Conservation (phyloP, 2,888 invertebrate genomes). For the Temnothorax unifasciatus region DNA sequence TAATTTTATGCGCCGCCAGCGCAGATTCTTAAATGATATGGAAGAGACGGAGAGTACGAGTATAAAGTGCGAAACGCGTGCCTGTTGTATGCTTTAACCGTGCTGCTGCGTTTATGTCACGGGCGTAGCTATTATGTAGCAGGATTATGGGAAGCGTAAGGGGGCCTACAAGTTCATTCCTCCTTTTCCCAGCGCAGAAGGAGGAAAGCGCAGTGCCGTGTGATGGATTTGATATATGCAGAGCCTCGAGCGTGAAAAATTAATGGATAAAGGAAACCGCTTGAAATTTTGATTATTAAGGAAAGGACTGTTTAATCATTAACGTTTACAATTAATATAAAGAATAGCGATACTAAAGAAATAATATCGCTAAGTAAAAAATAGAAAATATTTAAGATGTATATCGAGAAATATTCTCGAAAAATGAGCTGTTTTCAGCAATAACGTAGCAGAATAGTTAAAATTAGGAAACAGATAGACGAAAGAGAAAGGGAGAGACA, state of each 20-base stretch:
- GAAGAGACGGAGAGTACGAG: constrained; percentile 47
- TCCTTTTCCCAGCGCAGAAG: constrained; percentile 26
- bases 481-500: neutral
- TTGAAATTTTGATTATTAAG: constrained; percentile 20
- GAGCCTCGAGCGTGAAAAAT: constrained; percentile 42
- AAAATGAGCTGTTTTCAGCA: neutral
- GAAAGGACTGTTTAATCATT: neutral
- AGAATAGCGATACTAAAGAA: neutral
- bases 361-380: neutral
- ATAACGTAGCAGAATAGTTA: neutral
- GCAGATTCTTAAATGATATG: constrained; percentile 52
- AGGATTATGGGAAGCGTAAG: constrained; percentile 34
- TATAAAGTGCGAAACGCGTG: constrained; percentile 58
- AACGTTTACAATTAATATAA: constrained; percentile 13
- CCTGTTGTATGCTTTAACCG: constrained; percentile 45
- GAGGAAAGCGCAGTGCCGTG: neutral
- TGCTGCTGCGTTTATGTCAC: constrained; percentile 52
- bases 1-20: constrained; percentile 53
- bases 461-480: neutral
- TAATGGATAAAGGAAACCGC: constrained; percentile 38
- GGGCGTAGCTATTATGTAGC: constrained; percentile 43
- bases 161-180: constrained; percentile 17
- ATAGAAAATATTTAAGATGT: neutral
- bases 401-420: neutral
- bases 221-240: constrained; percentile 43